Evolutionary conservation across 2,888 invertebrate species (phyloP).

Genomic region (Mesorhabditis sp.): DNA sequence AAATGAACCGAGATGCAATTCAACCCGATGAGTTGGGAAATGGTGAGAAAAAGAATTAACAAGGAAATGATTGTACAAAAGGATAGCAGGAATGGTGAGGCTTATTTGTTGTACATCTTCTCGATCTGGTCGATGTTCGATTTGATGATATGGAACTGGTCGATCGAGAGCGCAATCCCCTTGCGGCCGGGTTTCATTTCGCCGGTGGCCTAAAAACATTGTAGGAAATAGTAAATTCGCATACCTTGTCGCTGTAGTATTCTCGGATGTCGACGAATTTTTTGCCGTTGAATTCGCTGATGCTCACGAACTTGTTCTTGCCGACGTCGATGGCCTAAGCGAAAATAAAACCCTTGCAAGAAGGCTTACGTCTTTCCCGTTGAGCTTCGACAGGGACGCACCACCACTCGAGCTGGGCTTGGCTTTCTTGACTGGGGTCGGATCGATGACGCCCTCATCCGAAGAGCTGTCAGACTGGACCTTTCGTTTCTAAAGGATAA

Average conservation of each 20-base stretch:
- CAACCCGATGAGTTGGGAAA: too few relatives aligned
- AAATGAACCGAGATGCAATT: too few relatives aligned
- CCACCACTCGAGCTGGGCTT: not conserved
- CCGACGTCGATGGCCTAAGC: conserved; percentile 42
- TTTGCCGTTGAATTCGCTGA: conserved; percentile 39
- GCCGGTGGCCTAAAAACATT: conserved; percentile 28
- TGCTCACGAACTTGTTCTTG: conserved; percentile 33
- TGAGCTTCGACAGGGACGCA: not conserved
- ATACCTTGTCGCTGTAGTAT: conserved; percentile 47
- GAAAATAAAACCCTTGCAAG: conserved; percentile 8
- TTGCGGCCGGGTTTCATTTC: conserved; percentile 49
- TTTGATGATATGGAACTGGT: conserved; percentile 42
- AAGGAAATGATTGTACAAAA: not conserved
- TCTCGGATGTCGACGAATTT: conserved; percentile 46
- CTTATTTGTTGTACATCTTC: conserved; percentile 11
- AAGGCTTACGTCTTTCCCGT: not conserved
- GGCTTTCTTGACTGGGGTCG: conserved; percentile 2
- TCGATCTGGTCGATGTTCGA: conserved; percentile 33
- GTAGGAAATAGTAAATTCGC: not conserved
- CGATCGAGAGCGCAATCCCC: conserved; percentile 37
- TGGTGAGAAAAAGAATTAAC: too few relatives aligned
- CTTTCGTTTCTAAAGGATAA: conserved; percentile 1
- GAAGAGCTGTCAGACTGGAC: not conserved
- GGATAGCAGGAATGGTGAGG: not conserved
- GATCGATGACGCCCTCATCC: conserved; percentile 2